phyloP scores from a whole-genome alignment of 2,888 invertebrate species.

The Peribatodes rhomboidaria region DNA sequence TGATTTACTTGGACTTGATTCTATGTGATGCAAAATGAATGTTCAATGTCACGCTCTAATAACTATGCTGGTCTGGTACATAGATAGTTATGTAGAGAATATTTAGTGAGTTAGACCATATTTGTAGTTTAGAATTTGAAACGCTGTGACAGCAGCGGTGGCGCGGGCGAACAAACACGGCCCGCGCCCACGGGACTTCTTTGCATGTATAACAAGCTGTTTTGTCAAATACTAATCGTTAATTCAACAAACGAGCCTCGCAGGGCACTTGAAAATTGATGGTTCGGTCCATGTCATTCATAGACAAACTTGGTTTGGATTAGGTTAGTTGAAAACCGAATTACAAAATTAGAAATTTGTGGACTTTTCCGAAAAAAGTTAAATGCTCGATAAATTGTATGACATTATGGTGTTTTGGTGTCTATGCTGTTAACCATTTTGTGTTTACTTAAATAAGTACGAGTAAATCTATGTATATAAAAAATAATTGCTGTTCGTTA shows the following conservation, averaged over 20 bases:
- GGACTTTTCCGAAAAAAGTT: too few relatives aligned
- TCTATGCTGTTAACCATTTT: too few relatives aligned
- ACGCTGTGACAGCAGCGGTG: conserved; percentile 61
- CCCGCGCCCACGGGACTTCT: conserved; percentile 65
- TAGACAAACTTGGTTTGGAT: conserved; percentile 21
- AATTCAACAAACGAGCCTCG: conserved; percentile 54
- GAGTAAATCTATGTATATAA: too few relatives aligned
- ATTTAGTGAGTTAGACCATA: conserved; percentile 53
- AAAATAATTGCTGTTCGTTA: too few relatives aligned
- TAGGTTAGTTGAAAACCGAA: neutral
- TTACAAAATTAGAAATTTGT: neutral
- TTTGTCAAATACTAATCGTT: conserved; percentile 66
- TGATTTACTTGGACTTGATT: too few relatives aligned
- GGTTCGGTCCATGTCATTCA: conserved; percentile 24
- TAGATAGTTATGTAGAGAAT: conserved; percentile 39
- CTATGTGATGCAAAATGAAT: too few relatives aligned
- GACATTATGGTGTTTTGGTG: too few relatives aligned
- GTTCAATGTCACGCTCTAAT: too few relatives aligned
- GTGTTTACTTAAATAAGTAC: too few relatives aligned
- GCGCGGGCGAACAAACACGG: conserved; percentile 46
- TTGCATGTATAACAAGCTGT: conserved; percentile 75
- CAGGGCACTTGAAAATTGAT: conserved; percentile 36
- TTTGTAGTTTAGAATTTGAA: conserved; percentile 64
- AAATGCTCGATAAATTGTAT: too few relatives aligned
- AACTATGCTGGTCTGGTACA: too few relatives aligned